Percentiles rank a stretch among this genome's conserved stretches.
phyloP scores from a whole-genome alignment of 2,113 vertebrate species.

The Pithys albifrons region DNA sequence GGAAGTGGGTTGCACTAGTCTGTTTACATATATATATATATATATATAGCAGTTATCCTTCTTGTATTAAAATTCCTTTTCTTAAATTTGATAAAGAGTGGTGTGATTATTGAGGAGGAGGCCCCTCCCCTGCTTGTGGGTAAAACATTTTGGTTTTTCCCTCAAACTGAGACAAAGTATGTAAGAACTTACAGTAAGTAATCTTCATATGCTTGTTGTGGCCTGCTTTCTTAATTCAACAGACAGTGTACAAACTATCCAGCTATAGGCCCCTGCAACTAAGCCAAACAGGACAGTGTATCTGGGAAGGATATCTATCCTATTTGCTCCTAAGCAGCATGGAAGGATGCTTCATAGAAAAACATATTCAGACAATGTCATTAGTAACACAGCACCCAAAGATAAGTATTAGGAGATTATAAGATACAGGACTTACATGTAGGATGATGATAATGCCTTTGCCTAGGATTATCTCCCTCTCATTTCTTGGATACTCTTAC shows the following conservation, averaged over 20 bases:
- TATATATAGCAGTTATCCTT: too few relatives aligned
- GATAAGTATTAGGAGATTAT: background rate
- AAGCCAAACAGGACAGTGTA: background rate
- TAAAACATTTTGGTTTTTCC: too few relatives aligned
- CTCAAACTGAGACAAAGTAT: too few relatives aligned
- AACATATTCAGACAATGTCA: rapidly evolving
- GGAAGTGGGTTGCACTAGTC: too few relatives aligned
- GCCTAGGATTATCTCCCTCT: background rate
- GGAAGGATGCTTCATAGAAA: background rate
- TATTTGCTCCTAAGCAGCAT: background rate
- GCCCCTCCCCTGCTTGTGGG: too few relatives aligned
- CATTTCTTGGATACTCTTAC: background rate
- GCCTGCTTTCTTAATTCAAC: background rate
- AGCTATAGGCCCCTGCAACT: background rate
- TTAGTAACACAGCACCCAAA: background rate
- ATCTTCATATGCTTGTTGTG: background rate
- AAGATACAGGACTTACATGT: background rate
- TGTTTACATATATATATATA: too few relatives aligned
- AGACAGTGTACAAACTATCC: background rate
- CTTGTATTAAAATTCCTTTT: too few relatives aligned
- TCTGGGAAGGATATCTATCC: too few relatives aligned
- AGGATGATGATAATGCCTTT: background rate
- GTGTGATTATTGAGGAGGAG: too few relatives aligned
- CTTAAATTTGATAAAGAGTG: too few relatives aligned
- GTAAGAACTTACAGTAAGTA: background rate